These are phyloP conservation scores for Eriocheir sinensis DNA, from an alignment of 1,140 invertebrate genomes.

Conservation along the genomic window DNA sequence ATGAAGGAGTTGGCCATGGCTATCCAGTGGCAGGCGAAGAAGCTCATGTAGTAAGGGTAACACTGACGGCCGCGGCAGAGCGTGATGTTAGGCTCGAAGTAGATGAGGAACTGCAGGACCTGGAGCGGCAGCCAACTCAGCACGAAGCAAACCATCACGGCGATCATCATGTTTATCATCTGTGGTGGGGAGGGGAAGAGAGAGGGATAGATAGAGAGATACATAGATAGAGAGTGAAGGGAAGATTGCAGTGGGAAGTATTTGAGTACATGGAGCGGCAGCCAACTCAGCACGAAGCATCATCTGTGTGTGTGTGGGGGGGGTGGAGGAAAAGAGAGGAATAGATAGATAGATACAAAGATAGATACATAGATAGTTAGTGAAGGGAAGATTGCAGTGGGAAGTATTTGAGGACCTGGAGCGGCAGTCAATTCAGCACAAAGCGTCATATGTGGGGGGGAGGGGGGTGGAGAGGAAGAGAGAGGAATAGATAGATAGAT, in stretches of 20 bases:
- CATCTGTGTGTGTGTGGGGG: not conserved
- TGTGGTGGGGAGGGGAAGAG: constrained; percentile 77
- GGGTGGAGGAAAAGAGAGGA: not conserved
- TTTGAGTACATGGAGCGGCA: constrained; percentile 84
- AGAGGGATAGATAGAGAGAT: not conserved
- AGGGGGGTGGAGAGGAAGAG: not conserved
- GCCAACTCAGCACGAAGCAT: constrained; percentile 85
- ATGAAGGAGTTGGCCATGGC: constrained; percentile 90
- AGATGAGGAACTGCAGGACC: constrained; percentile 81
- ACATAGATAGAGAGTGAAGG: not conserved
- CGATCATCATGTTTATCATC: constrained; percentile 85
- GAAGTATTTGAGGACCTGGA: constrained; percentile 83
- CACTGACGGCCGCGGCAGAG: constrained; percentile 79
- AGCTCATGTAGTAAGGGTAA: constrained; percentile 81
- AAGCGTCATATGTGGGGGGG: no score
- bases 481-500: no score
- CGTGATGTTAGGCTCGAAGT: constrained; percentile 79
- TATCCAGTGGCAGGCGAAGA: constrained; percentile 84
- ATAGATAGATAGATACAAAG: not conserved
- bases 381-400: not conserved
- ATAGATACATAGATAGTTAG: not conserved
- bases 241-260: not conserved
- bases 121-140: constrained; percentile 85
- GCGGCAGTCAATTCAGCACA: constrained; percentile 85
- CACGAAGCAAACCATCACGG: constrained; percentile 84